phyloP scores from a whole-genome alignment of 92 coral and sea anemone species.

The Heteractis magnifica region DNA sequence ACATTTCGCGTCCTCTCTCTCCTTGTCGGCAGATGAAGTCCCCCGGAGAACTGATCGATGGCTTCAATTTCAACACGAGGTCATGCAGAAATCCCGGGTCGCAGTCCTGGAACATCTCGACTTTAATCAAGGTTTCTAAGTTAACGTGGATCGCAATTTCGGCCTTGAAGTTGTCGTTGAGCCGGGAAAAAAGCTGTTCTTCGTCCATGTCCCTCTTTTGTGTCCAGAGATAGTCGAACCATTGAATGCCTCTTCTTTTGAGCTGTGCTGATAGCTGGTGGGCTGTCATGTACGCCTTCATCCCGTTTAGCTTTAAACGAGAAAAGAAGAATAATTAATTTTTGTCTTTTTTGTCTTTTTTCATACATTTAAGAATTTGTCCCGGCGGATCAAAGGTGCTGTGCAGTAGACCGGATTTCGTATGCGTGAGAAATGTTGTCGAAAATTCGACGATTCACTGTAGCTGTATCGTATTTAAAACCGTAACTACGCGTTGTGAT shows the following conservation, averaged over 20 bases:
- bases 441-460: no score
- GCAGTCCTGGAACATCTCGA: slow-evolving; percentile 90
- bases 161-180: slow-evolving; percentile 86
- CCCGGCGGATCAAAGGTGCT: no score
- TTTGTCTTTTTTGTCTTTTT: not conserved
- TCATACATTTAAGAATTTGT: no score
- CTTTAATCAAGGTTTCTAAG: slow-evolving; percentile 84
- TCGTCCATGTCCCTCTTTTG: slow-evolving; percentile 83
- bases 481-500: no score
- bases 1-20: slow-evolving; percentile 96
- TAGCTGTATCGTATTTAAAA: no score
- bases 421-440: no score
- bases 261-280: slow-evolving; percentile 83
- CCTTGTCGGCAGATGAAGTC: slow-evolving; percentile 88
- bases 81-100: slow-evolving; percentile 93
- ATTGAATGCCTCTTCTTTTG: slow-evolving; percentile 78
- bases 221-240: slow-evolving; percentile 95
- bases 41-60: slow-evolving; percentile 88
- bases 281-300: slow-evolving; percentile 80
- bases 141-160: slow-evolving; percentile 94
- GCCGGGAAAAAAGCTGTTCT: slow-evolving; percentile 73
- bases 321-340: not conserved
- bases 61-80: slow-evolving; percentile 70
- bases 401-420: no score
- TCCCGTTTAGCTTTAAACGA: slow-evolving; percentile 67